phyloP scores from a whole-genome alignment of 1,140 invertebrate genomes.

The Calliphora vicina region DNA sequence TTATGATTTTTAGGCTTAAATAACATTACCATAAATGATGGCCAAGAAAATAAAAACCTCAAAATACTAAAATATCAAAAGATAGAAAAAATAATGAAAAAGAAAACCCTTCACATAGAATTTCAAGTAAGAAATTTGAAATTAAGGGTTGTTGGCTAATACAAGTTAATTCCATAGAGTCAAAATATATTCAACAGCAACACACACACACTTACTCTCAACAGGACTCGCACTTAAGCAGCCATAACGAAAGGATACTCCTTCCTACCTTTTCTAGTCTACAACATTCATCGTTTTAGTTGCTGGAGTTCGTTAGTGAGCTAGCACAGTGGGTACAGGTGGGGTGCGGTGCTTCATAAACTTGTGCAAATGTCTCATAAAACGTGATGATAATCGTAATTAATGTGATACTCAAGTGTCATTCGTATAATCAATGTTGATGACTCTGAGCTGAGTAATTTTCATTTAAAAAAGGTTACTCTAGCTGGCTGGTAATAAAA shows the following conservation, averaged over 20 bases:
- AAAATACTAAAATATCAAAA: background rate
- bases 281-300: background rate
- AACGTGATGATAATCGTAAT: slow-evolving; percentile 42
- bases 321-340: background rate
- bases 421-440: slow-evolving; percentile 30
- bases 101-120: too few species aligned
- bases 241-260: background rate
- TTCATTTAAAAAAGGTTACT: slow-evolving; percentile 25
- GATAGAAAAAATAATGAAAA: background rate
- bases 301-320: background rate
- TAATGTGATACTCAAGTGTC: slow-evolving; percentile 36
- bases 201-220: background rate
- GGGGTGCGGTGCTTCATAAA: slow-evolving; percentile 21
- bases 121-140: background rate
- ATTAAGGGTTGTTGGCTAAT: slow-evolving; percentile 33
- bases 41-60: background rate
- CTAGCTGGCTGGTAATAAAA: slow-evolving; percentile 9
- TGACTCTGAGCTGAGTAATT: slow-evolving; percentile 16
- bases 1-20: slow-evolving; percentile 35
- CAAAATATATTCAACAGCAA: background rate
- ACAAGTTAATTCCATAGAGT: slow-evolving; percentile 27
- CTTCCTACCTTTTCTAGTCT: background rate
- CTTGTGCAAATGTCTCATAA: slow-evolving; percentile 40
- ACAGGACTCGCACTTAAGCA: background rate
- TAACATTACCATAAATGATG: slow-evolving; percentile 32